Percentiles rank a stretch among this genome's conserved stretches.
phyloP scores from a whole-genome alignment of 1,140 invertebrate species.

The Cydia pomonella region DNA sequence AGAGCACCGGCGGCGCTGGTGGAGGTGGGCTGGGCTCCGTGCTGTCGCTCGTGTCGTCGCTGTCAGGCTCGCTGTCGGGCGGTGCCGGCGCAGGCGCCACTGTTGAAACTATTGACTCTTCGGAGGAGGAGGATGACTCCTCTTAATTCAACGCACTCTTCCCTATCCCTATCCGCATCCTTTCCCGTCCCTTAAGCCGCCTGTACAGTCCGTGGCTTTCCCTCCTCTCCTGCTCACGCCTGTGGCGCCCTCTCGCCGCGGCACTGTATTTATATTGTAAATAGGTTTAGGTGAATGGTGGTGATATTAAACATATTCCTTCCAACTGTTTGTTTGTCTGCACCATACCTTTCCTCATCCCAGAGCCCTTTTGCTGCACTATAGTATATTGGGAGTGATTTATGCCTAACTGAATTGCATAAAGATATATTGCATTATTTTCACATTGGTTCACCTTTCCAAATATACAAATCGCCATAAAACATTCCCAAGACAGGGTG shows the following conservation, averaged over 20 bases:
- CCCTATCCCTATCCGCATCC: neutral
- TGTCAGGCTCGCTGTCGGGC: conserved; percentile 72
- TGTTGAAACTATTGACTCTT: conserved; percentile 73
- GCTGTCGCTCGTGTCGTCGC: conserved; percentile 69
- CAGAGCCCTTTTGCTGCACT: neutral
- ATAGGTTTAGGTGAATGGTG: conserved; percentile 74
- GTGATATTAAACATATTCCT: conserved; percentile 71
- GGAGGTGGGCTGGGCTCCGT: conserved; percentile 67
- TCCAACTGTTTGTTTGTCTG: conserved; percentile 52
- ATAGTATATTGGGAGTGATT: neutral
- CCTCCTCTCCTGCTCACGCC: conserved; percentile 37
- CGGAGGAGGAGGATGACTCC: conserved; percentile 66
- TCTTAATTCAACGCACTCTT: conserved; percentile 50
- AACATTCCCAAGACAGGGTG: conserved; percentile 1
- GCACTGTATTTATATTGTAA: conserved; percentile 76
- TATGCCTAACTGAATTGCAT: neutral
- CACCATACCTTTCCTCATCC: conserved; percentile 51
- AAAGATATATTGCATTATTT: neutral
- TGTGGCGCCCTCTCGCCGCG: conserved; percentile 37
- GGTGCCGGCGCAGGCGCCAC: conserved; percentile 65
- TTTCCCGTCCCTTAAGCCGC: conserved; percentile 39
- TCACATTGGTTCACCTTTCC: neutral
- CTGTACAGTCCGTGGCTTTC: conserved; percentile 55
- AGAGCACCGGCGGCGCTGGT: conserved; percentile 44
- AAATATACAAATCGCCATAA: neutral